phyloP scores from a whole-genome alignment of 1,140 invertebrate species.

The Diuraphis noxia region DNA sequence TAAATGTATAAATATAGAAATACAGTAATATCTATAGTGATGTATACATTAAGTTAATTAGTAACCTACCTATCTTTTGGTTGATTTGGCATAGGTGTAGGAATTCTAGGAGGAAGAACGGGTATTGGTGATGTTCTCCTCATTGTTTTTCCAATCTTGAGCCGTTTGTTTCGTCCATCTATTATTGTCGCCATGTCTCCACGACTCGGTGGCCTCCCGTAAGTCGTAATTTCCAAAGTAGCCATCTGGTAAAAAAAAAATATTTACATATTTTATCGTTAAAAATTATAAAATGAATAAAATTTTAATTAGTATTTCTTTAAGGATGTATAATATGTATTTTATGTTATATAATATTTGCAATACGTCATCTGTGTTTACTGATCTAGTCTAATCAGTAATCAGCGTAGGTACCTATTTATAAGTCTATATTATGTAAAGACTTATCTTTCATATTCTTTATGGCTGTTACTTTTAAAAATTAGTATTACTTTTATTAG shows the following conservation, averaged over 20 bases:
- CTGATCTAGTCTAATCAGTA: neutral
- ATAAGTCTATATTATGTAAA: neutral
- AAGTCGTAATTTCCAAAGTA: conserved; percentile 30
- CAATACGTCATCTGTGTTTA: neutral
- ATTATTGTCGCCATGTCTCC: neutral
- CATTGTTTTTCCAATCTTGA: neutral
- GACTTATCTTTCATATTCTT: neutral
- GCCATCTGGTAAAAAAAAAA: conserved; percentile 34
- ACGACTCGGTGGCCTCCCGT: neutral
- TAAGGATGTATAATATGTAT: neutral
- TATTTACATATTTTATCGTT: neutral
- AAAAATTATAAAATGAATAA: neutral
- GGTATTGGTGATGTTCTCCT: conserved; percentile 30
- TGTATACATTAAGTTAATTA: no score
- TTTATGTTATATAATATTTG: neutral
- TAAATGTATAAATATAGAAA: neutral
- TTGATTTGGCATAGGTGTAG: conserved; percentile 19
- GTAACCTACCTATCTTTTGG: conserved; percentile 2
- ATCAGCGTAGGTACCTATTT: no score
- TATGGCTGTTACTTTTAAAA: neutral
- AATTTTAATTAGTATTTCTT: neutral
- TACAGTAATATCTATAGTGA: neutral
- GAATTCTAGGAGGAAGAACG: conserved; percentile 35
- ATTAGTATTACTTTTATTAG: neutral
- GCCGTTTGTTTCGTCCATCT: conserved; percentile 8